These are phyloP conservation scores for Epizoanthus scotinus DNA, from an alignment of 92 coral and sea anemone species.

Conservation along the genomic window DNA sequence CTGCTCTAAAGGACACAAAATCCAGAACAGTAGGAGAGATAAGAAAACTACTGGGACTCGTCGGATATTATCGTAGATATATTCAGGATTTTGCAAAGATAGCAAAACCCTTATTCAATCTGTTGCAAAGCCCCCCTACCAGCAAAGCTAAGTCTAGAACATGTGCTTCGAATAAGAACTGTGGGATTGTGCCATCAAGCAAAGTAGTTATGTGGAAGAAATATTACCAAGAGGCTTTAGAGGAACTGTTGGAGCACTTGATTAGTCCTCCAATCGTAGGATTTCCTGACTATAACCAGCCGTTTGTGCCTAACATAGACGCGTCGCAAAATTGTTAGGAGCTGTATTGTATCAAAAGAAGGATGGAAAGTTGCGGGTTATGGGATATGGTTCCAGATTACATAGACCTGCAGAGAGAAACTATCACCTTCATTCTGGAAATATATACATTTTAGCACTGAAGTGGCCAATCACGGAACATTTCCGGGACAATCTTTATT, in stretches of 20 bases:
- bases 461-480: constrained; percentile 48
- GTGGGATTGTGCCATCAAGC: constrained; percentile 37
- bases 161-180: neutral
- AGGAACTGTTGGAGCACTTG: constrained; percentile 38
- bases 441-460: constrained; percentile 31
- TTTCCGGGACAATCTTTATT: constrained; percentile 34
- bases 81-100: constrained; percentile 57
- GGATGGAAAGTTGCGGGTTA: constrained; percentile 47
- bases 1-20: constrained; percentile 34
- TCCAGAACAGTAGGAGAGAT: constrained; percentile 66
- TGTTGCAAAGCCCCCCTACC: constrained; percentile 6
- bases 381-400: constrained; percentile 43
- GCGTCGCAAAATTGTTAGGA: no score
- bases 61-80: constrained; percentile 57
- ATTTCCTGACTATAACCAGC: constrained; percentile 53
- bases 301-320: constrained; percentile 31
- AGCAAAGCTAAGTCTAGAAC: neutral
- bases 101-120: constrained; percentile 60
- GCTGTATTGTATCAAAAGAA: constrained; percentile 46
- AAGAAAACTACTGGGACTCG: constrained; percentile 55
- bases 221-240: constrained; percentile 42
- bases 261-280: constrained; percentile 58
- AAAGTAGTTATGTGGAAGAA: constrained; percentile 49
- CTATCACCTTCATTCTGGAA: constrained; percentile 39
- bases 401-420: constrained; percentile 43